Percentiles rank a stretch among this genome's conserved stretches.
Evolutionary conservation across 2,888 invertebrate genomes (phyloP).

Genomic region (Mythimna lalbum): DNA sequence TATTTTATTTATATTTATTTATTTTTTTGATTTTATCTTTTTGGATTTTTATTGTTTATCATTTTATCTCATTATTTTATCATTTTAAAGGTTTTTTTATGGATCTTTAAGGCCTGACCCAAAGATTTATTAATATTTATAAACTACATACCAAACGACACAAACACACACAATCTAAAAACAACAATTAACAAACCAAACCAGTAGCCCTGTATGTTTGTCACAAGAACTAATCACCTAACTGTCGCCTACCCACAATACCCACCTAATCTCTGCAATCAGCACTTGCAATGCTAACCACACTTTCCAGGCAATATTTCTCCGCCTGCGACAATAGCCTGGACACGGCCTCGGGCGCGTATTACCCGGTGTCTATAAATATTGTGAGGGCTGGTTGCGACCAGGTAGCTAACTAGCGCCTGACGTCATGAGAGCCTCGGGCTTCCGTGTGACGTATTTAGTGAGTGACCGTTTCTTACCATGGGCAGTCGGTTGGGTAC

Average conservation of each 20-base stretch:
- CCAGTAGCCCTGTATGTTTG: conserved; percentile 11
- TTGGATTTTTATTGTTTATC: too few relatives aligned
- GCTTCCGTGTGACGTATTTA: conserved; percentile 46
- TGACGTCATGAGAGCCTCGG: conserved; percentile 48
- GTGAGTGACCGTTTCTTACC: conserved; percentile 51
- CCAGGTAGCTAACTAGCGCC: conserved; percentile 61
- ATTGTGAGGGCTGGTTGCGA: conserved; percentile 61
- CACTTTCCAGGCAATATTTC: conserved; percentile 47
- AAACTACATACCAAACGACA: neutral
- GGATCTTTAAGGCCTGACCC: too few relatives aligned
- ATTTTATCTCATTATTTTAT: too few relatives aligned
- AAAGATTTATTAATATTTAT: too few relatives aligned
- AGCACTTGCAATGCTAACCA: conserved; percentile 36
- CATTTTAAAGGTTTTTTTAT: too few relatives aligned
- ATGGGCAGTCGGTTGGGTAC: conserved; percentile 5
- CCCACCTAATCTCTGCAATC: conserved; percentile 44
- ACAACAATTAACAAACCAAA: neutral
- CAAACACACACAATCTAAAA: neutral
- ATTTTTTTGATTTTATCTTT: too few relatives aligned
- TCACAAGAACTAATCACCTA: conserved; percentile 37
- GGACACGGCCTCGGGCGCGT: conserved; percentile 46
- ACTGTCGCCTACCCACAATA: conserved; percentile 26
- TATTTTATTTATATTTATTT: too few relatives aligned
- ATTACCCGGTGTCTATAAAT: conserved; percentile 64
- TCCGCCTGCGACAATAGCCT: conserved; percentile 37